Percentiles rank a stretch among this genome's conserved stretches.
Conservation (phyloP, 1,140 invertebrate genomes). For the Penaeus indicus region DNA sequence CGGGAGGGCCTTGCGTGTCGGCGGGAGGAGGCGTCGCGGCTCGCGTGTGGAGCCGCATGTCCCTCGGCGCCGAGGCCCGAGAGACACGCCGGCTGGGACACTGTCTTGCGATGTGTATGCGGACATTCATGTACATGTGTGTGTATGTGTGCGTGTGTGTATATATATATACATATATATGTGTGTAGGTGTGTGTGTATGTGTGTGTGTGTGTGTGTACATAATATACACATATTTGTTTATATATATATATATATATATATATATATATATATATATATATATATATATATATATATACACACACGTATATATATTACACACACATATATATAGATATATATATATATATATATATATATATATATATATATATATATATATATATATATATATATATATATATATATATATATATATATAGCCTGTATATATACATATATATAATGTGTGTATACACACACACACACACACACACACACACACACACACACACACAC, state of each 20-base stretch:
- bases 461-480: slow-evolving; percentile 2
- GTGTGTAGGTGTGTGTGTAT: too few relatives aligned
- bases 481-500: slow-evolving; percentile 7
- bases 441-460: background rate
- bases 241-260: slow-evolving; percentile 16
- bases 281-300: slow-evolving; percentile 26
- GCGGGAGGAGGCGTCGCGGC: too few relatives aligned
- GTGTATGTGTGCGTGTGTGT: too few relatives aligned
- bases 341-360: slow-evolving; percentile 40
- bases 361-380: slow-evolving; percentile 27
- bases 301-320: background rate
- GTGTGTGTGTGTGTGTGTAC: too few relatives aligned
- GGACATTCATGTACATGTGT: background rate
- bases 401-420: slow-evolving; percentile 4
- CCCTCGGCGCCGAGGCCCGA: too few relatives aligned
- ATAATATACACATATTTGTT: too few relatives aligned
- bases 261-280: slow-evolving; percentile 17
- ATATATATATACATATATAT: too few relatives aligned
- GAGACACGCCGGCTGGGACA: background rate
- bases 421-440: too few relatives aligned
- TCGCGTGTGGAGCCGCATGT: too few relatives aligned
- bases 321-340: slow-evolving; percentile 24
- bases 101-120: background rate
- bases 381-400: slow-evolving; percentile 31
- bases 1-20: too few relatives aligned